phyloP scores from a whole-genome alignment of 2,113 vertebrate genomes.

The Myotis lucifugus region DNA sequence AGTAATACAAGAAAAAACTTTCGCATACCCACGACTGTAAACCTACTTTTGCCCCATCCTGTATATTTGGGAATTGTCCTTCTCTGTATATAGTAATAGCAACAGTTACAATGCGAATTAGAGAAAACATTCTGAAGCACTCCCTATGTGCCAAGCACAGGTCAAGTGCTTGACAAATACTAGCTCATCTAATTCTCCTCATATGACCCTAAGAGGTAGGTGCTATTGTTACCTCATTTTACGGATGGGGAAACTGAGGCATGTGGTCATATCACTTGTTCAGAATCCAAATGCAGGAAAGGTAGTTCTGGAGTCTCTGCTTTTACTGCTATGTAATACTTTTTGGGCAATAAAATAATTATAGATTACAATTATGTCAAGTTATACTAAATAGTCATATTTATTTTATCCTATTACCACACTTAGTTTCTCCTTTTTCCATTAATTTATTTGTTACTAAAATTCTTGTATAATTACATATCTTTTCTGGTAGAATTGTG shows the following conservation, averaged over 20 bases:
- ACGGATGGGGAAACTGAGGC: background rate
- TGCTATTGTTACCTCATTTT: background rate
- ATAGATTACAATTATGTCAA: background rate
- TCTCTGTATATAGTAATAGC: background rate
- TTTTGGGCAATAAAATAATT: background rate
- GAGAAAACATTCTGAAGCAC: background rate
- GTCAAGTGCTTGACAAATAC: background rate
- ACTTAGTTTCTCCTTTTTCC: background rate
- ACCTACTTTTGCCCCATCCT: background rate
- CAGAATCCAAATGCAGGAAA: background rate
- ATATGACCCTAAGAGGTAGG: background rate
- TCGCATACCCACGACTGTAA: background rate
- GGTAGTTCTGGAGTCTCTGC: background rate
- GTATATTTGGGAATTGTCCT: background rate
- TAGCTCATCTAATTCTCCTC: background rate
- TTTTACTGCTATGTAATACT: background rate
- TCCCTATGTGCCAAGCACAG: background rate
- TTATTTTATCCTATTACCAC: background rate
- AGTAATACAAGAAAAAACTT: background rate
- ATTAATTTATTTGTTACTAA: constrained; percentile 22
- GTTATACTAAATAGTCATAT: background rate
- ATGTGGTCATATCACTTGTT: background rate
- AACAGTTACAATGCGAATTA: background rate
- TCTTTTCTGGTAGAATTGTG: constrained; percentile 17
- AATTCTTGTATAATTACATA: background rate